Conservation (phyloP, 1,140 invertebrate species). For the Diorhabda sublineata region DNA sequence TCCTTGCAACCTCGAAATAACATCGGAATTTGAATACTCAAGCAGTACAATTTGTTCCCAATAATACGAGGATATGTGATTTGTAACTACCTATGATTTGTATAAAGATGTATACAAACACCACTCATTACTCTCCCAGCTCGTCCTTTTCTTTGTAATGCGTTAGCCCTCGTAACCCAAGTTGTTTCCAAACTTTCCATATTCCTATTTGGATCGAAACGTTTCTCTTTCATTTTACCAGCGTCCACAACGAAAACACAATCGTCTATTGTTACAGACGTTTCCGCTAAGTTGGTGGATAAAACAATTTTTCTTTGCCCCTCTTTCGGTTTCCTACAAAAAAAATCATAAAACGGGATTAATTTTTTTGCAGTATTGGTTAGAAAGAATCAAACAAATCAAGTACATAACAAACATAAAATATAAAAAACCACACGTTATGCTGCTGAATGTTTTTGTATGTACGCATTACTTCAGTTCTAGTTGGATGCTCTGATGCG, state of each 20-base stretch:
- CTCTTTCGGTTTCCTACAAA: conserved; percentile 59
- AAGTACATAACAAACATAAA: no score
- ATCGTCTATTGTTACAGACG: conserved; percentile 90
- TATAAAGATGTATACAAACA: conserved; percentile 76
- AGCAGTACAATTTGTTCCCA: no score
- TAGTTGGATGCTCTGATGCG: no score
- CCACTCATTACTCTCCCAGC: conserved; percentile 88
- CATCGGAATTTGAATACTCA: no score
- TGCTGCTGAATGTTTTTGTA: no score
- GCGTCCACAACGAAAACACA: conserved; percentile 88
- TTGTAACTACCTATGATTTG: conserved; percentile 50
- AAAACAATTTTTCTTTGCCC: conserved; percentile 83
- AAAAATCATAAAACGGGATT: no score
- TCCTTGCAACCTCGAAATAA: no score
- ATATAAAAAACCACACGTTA: no score
- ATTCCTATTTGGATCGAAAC: conserved; percentile 77
- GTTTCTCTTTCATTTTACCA: conserved; percentile 86
- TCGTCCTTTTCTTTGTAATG: conserved; percentile 74
- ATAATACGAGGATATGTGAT: no score
- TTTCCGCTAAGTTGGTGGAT: conserved; percentile 93
- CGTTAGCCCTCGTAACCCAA: conserved; percentile 79
- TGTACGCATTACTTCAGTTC: no score
- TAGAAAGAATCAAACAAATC: no score
- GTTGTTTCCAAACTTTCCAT: conserved; percentile 78
- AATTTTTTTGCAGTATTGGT: no score